A percentile compares a stretch with the other conserved stretches of the same genome.
Evolutionary conservation across 2,113 vertebrate genomes (phyloP).

Genomic region (Dascyllus trimaculatus): DNA sequence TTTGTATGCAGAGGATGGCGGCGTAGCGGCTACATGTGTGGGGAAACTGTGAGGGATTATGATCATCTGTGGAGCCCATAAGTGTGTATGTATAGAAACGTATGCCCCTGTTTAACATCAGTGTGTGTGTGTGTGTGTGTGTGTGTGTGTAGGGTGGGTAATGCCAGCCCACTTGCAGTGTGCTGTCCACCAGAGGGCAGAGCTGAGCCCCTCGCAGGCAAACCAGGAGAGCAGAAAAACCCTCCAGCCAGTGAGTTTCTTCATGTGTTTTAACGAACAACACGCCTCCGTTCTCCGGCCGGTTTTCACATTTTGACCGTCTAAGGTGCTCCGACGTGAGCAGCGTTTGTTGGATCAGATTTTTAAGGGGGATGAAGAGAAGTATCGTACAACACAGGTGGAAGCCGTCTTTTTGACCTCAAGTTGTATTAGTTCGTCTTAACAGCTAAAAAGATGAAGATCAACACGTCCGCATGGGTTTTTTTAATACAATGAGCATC

Average conservation of each 20-base stretch:
- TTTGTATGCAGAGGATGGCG: conserved; percentile 23
- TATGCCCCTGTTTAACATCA: background rate
- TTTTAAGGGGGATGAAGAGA: background rate
- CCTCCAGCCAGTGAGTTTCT: conserved; percentile 50
- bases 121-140: no score
- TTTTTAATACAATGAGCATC: no score
- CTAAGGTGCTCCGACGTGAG: no score
- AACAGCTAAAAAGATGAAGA: background rate
- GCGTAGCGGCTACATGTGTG: background rate
- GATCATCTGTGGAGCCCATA: background rate
- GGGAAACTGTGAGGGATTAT: background rate
- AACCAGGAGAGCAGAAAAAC: conserved; percentile 35
- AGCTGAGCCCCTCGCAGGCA: conserved; percentile 31
- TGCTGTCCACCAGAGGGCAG: conserved; percentile 73
- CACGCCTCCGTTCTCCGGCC: background rate
- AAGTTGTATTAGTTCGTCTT: background rate
- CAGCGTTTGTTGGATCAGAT: background rate
- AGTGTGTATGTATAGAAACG: background rate
- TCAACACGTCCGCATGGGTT: no score
- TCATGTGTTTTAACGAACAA: background rate
- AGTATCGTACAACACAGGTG: background rate
- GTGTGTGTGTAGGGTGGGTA: conserved; percentile 42
- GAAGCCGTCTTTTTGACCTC: background rate
- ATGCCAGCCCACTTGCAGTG: conserved; percentile 31
- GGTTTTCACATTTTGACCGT: background rate